Conservation (phyloP, 2,113 vertebrate species). For the Hymenochirus boettgeri region DNA sequence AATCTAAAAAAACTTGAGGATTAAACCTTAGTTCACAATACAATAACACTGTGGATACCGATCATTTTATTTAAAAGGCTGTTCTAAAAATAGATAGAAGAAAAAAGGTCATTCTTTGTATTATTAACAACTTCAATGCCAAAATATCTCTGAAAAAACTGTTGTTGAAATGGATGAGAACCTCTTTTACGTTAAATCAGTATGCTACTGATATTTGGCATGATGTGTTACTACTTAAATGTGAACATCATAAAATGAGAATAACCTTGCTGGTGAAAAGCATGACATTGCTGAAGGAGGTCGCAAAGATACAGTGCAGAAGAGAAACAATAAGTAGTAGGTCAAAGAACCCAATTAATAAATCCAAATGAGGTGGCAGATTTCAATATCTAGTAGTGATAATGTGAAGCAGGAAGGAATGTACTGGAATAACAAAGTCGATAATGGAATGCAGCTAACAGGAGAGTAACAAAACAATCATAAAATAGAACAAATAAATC, state of each 20-base stretch:
- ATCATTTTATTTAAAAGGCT: no score
- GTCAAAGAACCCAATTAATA: conserved; percentile 62
- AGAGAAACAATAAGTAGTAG: conserved; percentile 47
- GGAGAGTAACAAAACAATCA: conserved; percentile 47
- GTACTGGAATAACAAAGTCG: conserved; percentile 56
- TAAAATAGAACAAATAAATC: conserved; percentile 49
- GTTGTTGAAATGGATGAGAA: no score
- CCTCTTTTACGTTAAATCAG: not conserved
- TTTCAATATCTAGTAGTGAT: conserved; percentile 64
- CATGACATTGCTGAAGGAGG: conserved; percentile 26
- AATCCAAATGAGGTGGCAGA: conserved; percentile 58
- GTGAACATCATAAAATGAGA: conserved; percentile 17
- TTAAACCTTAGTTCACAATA: no score
- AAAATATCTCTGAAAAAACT: no score
- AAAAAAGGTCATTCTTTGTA: no score
- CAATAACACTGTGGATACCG: no score
- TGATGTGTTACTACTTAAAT: not conserved
- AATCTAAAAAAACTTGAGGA: no score
- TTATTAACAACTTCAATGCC: no score
- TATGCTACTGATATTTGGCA: not conserved
- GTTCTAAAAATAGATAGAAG: no score
- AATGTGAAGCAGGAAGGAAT: conserved; percentile 63
- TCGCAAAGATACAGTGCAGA: conserved; percentile 44
- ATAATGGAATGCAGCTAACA: conserved; percentile 58
- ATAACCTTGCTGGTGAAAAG: conserved; percentile 34